Percentiles rank a stretch among this genome's conserved stretches.
These are phyloP conservation scores for Drosophila truncata DNA, from an alignment of 1,140 invertebrate genomes.

Conservation along the genomic window DNA sequence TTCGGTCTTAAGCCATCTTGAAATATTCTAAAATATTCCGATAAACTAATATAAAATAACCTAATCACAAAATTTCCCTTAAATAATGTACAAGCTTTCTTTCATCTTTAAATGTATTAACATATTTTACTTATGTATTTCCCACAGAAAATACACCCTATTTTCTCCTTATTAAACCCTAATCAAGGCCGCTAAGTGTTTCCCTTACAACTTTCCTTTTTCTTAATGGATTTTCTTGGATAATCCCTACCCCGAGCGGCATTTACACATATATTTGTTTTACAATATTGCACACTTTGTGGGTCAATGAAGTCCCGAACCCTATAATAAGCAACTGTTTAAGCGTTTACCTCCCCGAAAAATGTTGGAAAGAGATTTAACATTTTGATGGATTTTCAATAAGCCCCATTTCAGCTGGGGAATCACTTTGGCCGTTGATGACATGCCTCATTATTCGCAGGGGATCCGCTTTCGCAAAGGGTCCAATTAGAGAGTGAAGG, in stretches of 20 bases:
- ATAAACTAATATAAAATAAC: no score
- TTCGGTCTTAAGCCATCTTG: no score
- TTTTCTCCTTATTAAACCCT: constrained; percentile 18
- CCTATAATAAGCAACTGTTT: constrained; percentile 57
- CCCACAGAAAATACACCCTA: constrained; percentile 7
- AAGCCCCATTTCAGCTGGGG: constrained; percentile 40
- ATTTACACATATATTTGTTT: constrained; percentile 30
- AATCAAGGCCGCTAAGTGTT: constrained; percentile 34
- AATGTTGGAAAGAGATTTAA: constrained; percentile 23
- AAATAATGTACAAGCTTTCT: not conserved
- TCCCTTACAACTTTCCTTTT: constrained; percentile 39
- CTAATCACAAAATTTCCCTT: not conserved
- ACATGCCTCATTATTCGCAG: constrained; percentile 48
- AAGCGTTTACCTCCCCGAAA: constrained; percentile 61
- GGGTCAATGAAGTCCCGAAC: constrained; percentile 27
- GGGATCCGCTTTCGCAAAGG: constrained; percentile 55
- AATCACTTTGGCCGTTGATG: constrained; percentile 53
- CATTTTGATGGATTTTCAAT: constrained; percentile 72
- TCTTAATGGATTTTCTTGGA: constrained; percentile 35
- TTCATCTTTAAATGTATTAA: not conserved
- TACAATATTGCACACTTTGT: constrained; percentile 36
- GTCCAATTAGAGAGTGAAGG: constrained; percentile 68
- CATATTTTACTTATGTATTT: constrained; percentile 1
- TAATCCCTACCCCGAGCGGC: constrained; percentile 29
- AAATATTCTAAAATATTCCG: no score